phyloP scores from a whole-genome alignment of 2,888 invertebrate genomes.

The Rhingia rostrata region DNA sequence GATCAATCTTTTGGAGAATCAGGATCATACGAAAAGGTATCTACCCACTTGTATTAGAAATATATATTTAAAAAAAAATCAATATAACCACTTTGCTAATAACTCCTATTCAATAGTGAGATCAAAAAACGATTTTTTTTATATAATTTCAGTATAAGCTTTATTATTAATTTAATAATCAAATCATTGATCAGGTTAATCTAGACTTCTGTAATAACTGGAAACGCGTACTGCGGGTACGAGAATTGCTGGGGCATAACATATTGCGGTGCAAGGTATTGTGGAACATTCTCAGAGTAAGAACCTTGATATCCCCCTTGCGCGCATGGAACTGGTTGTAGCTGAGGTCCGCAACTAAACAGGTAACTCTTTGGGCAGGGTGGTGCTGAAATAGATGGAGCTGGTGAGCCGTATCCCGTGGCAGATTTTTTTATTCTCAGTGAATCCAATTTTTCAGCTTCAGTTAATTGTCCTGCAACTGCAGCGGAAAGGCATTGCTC shows the following conservation, averaged over 20 bases:
- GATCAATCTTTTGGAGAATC: too few species aligned
- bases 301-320: conserved; percentile 77
- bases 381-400: conserved; percentile 76
- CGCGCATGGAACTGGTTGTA: conserved; percentile 79
- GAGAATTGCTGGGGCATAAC: conserved; percentile 38
- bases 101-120: too few species aligned
- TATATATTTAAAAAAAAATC: too few species aligned
- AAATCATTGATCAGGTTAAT: not conserved
- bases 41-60: too few species aligned
- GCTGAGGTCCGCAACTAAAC: conserved; percentile 80
- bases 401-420: conserved; percentile 58
- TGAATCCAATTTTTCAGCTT: conserved; percentile 50
- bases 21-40: too few species aligned
- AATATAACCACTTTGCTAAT: too few species aligned
- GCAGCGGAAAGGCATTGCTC: conserved; percentile 39
- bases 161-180: not conserved
- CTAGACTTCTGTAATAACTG: conserved; percentile 64
- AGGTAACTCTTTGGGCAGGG: conserved; percentile 80
- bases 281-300: conserved; percentile 79
- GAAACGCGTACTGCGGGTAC: conserved; percentile 61
- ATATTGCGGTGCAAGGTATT: conserved; percentile 76
- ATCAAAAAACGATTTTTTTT: not conserved
- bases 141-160: conserved; percentile 19
- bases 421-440: conserved; percentile 55
- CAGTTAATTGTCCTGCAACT: conserved; percentile 29